These are phyloP conservation scores for Diachrysia chrysitis DNA, from an alignment of 2,888 invertebrate species.

Conservation along the genomic window DNA sequence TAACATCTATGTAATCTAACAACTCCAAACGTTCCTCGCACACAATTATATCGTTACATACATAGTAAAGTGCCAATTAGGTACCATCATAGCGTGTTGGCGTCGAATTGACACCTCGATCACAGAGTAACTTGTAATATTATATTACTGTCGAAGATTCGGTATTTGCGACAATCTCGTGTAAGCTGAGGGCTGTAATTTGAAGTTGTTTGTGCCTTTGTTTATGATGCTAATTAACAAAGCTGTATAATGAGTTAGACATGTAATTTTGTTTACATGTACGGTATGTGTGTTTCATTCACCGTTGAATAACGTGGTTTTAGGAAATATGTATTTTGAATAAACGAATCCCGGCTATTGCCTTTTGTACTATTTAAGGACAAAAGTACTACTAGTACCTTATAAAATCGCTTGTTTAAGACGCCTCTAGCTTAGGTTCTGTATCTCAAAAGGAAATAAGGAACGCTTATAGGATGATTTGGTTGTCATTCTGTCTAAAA, in stretches of 20 bases:
- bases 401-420: no score
- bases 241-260: not conserved
- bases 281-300: no score
- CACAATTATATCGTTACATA: slow-evolving; percentile 13
- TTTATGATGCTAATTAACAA: not conserved
- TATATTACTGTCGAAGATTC: slow-evolving; percentile 23
- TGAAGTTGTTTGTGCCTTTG: slow-evolving; percentile 9
- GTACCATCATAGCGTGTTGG: slow-evolving; percentile 9
- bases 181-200: slow-evolving; percentile 11
- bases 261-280: no score
- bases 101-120: slow-evolving; percentile 37
- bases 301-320: no score
- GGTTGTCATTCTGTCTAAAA: no score
- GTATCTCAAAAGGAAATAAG: no score
- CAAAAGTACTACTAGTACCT: no score
- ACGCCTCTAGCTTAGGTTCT: no score
- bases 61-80: slow-evolving; percentile 26
- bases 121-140: slow-evolving; percentile 26
- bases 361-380: no score
- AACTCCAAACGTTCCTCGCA: slow-evolving; percentile 3
- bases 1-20: not conserved
- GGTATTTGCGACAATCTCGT: not conserved
- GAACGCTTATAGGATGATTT: no score
- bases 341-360: no score
- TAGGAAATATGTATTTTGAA: no score